Percentiles rank a stretch among this genome's conserved stretches.
Conservation (phyloP, 2,113 vertebrate genomes). For the Ia io region DNA sequence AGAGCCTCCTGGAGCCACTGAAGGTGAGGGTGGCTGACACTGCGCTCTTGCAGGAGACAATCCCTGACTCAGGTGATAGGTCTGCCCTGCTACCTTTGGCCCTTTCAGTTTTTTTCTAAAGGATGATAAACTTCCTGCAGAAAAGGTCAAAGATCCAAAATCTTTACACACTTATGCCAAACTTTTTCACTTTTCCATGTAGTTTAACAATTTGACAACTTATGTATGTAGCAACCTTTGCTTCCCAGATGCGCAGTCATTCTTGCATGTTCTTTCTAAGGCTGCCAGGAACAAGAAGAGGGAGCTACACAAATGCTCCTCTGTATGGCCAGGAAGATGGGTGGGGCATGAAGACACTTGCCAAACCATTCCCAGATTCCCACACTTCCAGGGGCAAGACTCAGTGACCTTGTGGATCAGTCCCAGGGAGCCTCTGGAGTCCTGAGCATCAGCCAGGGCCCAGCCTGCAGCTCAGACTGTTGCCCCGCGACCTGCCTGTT, state of each 20-base stretch:
- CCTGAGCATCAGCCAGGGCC: background rate
- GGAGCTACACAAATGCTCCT: background rate
- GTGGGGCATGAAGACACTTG: background rate
- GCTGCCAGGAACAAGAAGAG: conserved; percentile 38
- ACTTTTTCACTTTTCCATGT: background rate
- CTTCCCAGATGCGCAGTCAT: conserved; percentile 36
- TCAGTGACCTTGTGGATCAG: background rate
- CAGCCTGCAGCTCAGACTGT: background rate
- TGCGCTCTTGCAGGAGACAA: background rate
- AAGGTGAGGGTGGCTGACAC: background rate
- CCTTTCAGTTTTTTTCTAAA: background rate
- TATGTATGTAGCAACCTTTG: background rate
- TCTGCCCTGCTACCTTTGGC: background rate
- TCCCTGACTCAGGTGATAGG: background rate
- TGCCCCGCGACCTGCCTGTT: background rate
- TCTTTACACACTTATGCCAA: background rate
- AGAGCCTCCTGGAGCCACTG: background rate
- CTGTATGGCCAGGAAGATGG: conserved; percentile 23
- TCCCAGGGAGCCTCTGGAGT: background rate
- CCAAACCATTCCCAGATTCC: conserved; percentile 10
- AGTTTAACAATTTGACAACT: background rate
- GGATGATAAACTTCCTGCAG: background rate
- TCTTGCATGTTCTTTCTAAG: conserved; percentile 48
- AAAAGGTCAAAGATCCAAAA: conserved; percentile 21
- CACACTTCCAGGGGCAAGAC: conserved; percentile 24